Base-by-base conservation (phyloP, 2,888 invertebrate species). In the Harpalus rubripes region DNA sequence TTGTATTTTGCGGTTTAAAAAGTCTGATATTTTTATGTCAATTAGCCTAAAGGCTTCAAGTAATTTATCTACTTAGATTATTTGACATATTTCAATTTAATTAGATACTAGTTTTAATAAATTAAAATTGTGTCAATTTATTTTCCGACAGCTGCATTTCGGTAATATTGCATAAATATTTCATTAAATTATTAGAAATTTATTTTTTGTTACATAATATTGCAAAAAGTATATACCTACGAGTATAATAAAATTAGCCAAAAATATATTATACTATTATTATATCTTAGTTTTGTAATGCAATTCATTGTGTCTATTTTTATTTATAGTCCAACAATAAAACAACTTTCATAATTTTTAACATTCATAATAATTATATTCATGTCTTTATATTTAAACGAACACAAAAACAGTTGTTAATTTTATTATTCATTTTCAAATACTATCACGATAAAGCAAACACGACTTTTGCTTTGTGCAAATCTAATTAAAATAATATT, bases 101-200 rank as follows among this genome's bases (percentile, higher is more conserved):
- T 74, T 74, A 41, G 41, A 52, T 41, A 44, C 18, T 22, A 15
- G 74, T 56, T 74, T 3, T 32, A 18, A 44, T 74, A 52, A 18
- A 52, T 52, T 74, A 16, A 15, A 52, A 44, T 74, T 18, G 44
- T 52, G 74, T 52, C 74, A 74, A 72, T 8, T 68, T 22, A 22
- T 22, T 22, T 22, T 22, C 22, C 22, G 22, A 22, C 22, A 22
- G 22, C 22, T 22, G 18, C 59, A 59, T 59, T 59, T 59, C 59
- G 15, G 16, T 18, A 18, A 16, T 5, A 63, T 63, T 63, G 7
- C 63, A 22, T 12, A 63, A 63, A 12, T 63, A 12, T 26, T n/a
- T 18, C 26, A 26, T 26, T 26, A 10, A 26, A 63, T 63, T 26
- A 63, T 63, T 22, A 12, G 63, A 63, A 22, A 26, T 26, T 63